Evolutionary conservation across 2,113 vertebrate species (phyloP), one percentile per base, ranked within the genome.

Genomic region (Melanerpes aurifrons): DNA sequence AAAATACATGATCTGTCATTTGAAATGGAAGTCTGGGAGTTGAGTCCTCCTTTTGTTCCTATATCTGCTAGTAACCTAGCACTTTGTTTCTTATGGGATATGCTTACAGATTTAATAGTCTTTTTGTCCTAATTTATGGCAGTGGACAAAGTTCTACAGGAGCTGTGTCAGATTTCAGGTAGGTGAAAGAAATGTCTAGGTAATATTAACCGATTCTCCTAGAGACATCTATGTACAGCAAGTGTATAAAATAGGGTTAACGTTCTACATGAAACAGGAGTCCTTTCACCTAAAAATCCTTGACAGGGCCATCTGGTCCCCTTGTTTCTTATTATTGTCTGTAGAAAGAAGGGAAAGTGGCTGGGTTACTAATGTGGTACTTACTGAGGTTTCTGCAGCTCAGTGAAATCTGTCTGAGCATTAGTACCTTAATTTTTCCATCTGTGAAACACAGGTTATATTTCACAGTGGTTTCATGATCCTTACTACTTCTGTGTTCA

Each of bases 1-100:
- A 95, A 94, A 94, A 94, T 95, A 96, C 87, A 94, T 94, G 93
- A 89, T 78, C 85, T 94, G 86, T 54, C 76, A 66, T 91, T 96
- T 95, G 76, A 81, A 94, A 93, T 45, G 75, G 54, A 70, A 88
- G 31, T 22, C 37, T 85, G 78, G 61, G 70, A 67, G 37, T 21
- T 9, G 91, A 95, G 76, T 90, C 54, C 66, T 59, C 37, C 57
- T 71, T 92, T 92, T 94, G 76, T 94, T 66, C 83, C 59, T 88
- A 78, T 92, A 82, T 91, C 77, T 92, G 63, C 74, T 79, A 22
- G 37, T 90, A 88, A 91, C 79, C 66, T 77, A 68, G 88, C 28
- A 6, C 50, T 79, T 92, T 1, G 3, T 76, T 53, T 78, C 72
- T 74, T 69, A 54, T 6, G 40, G n/a, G 31, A 1, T 85, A 10